Evolutionary conservation across 2,113 vertebrate species (phyloP).

Genomic region (Etia nguti): DNA sequence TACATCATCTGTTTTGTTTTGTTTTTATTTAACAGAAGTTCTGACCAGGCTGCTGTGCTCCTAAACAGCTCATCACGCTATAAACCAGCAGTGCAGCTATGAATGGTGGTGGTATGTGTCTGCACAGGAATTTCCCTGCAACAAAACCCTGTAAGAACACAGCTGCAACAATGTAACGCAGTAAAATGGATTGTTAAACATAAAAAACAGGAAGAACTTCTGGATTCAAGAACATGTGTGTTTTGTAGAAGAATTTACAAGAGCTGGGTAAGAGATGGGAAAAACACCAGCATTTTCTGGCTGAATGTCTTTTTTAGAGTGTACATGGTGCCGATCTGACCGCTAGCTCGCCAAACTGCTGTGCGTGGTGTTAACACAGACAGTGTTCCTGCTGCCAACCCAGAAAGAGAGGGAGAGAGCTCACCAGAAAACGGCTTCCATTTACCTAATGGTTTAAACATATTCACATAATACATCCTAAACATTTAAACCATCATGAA

Average conservation of each 20-base stretch:
- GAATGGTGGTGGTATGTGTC: neutral
- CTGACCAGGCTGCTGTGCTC: neutral
- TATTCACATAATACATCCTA: neutral
- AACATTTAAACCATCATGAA: neutral
- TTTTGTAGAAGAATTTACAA: conserved; percentile 6
- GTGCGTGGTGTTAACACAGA: neutral
- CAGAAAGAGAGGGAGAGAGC: neutral
- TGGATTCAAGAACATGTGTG: neutral
- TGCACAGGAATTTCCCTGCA: neutral
- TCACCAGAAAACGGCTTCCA: neutral
- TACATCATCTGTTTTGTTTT: neutral
- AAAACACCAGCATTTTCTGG: neutral
- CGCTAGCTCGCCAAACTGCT: neutral
- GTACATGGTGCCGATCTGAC: neutral
- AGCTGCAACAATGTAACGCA: conserved; percentile 4
- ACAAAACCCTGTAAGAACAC: neutral
- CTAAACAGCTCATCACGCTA: neutral
- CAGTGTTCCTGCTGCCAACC: neutral
- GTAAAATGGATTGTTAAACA: conserved; percentile 7
- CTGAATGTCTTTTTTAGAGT: neutral
- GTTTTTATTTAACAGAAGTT: neutral
- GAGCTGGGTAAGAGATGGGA: neutral
- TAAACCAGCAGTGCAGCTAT: neutral
- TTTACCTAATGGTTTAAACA: neutral
- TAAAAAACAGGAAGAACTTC: conserved; percentile 15